Evolutionary conservation across 2,113 vertebrate species (phyloP), one percentile per base, ranked within the genome.

Genomic region (Tauraco erythrolophus): DNA sequence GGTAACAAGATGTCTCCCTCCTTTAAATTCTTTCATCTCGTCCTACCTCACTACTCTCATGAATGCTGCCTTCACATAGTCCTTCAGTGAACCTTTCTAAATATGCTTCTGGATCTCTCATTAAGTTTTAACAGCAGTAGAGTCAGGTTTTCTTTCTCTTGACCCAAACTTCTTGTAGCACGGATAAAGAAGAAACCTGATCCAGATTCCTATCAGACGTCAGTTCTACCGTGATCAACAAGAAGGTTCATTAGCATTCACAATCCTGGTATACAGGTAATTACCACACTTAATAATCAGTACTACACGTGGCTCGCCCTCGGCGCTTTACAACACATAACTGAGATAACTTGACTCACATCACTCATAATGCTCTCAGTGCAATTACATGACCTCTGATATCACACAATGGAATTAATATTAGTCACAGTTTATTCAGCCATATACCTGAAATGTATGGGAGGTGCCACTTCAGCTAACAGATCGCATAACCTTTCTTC

Each of bases 291-390:
- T 43, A 64, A 46, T 56, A 46, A 65, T 77, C 37, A 39, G 46
- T 17, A 28, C n/a, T 71, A 51, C 10, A 5, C 0, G 0, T 58
- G 41, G 17, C 27, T 85, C 64, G n/a, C 21, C 16, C 53, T 39
- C 78, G 37, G 54, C 0, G 0, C 35, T 74, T 89, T 84, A 37
- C 30, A 60, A 61, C 28, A 61, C 25, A 1, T 65, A 46, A 39
- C 7, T 70, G n/a, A 78, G 31, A 57, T 37, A 68, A 75, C 21
- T 19, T 48, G 39, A 74, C 2, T 4, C 5, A 70, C 11, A 5
- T 65, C 25, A 37, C 30, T 82, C 37, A 69, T 57, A 75, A 6
- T 17, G 10, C 14, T 62, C 19, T 90, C 56, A 62, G 37, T 43
- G 21, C 30, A 60, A 43, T 45, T 46, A n/a, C 0, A 0, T 90